Evolutionary conservation across 2,888 invertebrate species (phyloP), one percentile per base, ranked within the genome.

Genomic region (Eueremaeus valkanovi): DNA sequence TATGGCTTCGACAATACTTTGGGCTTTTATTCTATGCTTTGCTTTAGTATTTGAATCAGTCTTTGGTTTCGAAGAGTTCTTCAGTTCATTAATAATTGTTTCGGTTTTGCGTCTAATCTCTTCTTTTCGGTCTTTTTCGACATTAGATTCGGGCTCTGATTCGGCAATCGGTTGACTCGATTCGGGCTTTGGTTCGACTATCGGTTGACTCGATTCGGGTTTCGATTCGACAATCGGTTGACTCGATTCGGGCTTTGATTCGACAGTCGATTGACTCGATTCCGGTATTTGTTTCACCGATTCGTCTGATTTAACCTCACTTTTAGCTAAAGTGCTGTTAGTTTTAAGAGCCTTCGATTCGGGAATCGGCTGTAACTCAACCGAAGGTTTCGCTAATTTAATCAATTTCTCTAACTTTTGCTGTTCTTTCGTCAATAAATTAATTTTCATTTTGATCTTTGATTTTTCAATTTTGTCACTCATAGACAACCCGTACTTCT

Each of bases 401-500:
- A 77, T 66, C 24, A 77, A 29, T 73, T 72, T 73, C 68, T 77
- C 75, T 3, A 77, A 27, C 31, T 73, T 51, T 45, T 24, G 24
- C 29, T 77, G 75, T 58, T 77, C 75, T 51, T 58, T 68, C 36
- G 73, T 73, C 6, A 77, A 27, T n/a, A 66, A 29, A 24, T 58
- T 51, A 3, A 77, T 75, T 55, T 70, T 40, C 31, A 70, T 68
- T 24, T 55, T 29, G 3, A 77, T 18, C 29, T 76, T 75, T 8
- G 77, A 76, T 68, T 77, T 77, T 58, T 77, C 73, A 70, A 77
- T 76, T 73, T 77, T 77, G 24, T 45, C 70, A 68, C 73, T 73
- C 18, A 77, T 31, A 45, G 70, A 58, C 3, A 76, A 36, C 0
- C 63, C 76, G 63, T 49, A 68, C 36, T 76, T 74, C 31, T 74